Conservation (phyloP, 2,888 invertebrate species). For the Pharmacophagus antenor region DNA sequence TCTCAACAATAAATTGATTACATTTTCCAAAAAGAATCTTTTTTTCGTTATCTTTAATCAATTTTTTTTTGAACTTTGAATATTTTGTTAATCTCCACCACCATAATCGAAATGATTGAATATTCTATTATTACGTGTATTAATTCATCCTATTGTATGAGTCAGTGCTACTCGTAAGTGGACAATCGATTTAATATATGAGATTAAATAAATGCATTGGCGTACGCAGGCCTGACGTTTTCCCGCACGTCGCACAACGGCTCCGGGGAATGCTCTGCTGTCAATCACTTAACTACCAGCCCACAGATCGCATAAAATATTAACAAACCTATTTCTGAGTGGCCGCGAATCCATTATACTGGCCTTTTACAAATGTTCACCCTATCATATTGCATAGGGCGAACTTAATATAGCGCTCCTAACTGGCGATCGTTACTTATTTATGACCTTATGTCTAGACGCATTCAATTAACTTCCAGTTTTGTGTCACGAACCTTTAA, state of each 20-base stretch:
- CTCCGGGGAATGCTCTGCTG: slow-evolving; percentile 56
- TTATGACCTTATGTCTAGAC: slow-evolving; percentile 66
- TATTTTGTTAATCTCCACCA: too few relatives aligned
- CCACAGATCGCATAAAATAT: slow-evolving; percentile 72
- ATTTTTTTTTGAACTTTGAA: too few relatives aligned
- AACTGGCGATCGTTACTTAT: slow-evolving; percentile 66
- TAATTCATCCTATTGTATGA: not conserved
- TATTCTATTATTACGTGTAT: too few relatives aligned
- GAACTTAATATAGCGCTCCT: slow-evolving; percentile 56
- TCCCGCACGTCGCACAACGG: slow-evolving; percentile 36
- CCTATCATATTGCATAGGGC: slow-evolving; percentile 50
- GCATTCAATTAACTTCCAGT: slow-evolving; percentile 47
- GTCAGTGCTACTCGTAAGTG: not conserved
- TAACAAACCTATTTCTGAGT: slow-evolving; percentile 72
- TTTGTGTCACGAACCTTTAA: slow-evolving; percentile 63
- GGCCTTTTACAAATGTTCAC: slow-evolving; percentile 52
- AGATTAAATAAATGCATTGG: slow-evolving; percentile 13
- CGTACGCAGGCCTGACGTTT: slow-evolving; percentile 4
- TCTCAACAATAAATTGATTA: not conserved
- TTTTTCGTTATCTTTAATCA: too few relatives aligned
- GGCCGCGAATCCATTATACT: slow-evolving; percentile 71
- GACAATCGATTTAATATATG: not conserved
- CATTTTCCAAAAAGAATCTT: too few relatives aligned
- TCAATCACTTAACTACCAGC: slow-evolving; percentile 67
- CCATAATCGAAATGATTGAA: too few relatives aligned